These are phyloP conservation scores for Amaurobius ferox DNA, from an alignment of 2,888 invertebrate genomes.

Conservation along the genomic window DNA sequence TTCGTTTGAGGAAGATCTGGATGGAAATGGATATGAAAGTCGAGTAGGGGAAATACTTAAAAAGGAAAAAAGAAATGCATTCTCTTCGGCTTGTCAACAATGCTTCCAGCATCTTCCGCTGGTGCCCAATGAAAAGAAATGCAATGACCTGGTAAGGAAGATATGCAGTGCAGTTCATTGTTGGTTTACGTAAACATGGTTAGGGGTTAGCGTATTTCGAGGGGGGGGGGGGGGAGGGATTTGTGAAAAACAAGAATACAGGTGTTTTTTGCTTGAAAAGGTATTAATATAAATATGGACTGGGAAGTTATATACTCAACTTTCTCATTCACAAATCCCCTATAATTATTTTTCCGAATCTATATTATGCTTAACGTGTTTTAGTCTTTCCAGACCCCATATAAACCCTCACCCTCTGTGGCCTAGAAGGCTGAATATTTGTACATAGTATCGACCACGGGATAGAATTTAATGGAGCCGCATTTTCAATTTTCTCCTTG, in stretches of 20 bases:
- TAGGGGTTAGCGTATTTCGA: too few relatives aligned
- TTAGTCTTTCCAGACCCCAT: too few relatives aligned
- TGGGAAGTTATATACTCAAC: too few relatives aligned
- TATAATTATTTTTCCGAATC: too few relatives aligned
- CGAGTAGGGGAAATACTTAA: not conserved
- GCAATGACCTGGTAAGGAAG: not conserved
- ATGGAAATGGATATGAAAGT: constrained; percentile 34
- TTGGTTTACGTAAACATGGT: constrained; percentile 10
- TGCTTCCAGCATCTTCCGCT: constrained; percentile 7
- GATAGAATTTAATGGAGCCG: too few relatives aligned
- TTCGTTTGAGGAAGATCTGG: constrained; percentile 45
- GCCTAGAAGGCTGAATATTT: too few relatives aligned
- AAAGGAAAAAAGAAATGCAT: not conserved
- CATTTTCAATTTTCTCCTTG: too few relatives aligned
- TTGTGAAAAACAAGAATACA: not conserved
- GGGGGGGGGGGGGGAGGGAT: not conserved
- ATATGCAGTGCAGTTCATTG: not conserved
- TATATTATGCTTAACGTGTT: too few relatives aligned
- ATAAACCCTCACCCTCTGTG: too few relatives aligned
- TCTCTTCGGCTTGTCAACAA: not conserved
- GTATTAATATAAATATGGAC: too few relatives aligned
- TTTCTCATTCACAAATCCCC: too few relatives aligned
- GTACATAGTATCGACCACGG: too few relatives aligned
- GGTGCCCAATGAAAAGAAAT: not conserved
- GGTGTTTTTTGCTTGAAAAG: not conserved